Conservation (phyloP, 2,797 vertebrate genomes). For the Silurus lanzhouensis region DNA sequence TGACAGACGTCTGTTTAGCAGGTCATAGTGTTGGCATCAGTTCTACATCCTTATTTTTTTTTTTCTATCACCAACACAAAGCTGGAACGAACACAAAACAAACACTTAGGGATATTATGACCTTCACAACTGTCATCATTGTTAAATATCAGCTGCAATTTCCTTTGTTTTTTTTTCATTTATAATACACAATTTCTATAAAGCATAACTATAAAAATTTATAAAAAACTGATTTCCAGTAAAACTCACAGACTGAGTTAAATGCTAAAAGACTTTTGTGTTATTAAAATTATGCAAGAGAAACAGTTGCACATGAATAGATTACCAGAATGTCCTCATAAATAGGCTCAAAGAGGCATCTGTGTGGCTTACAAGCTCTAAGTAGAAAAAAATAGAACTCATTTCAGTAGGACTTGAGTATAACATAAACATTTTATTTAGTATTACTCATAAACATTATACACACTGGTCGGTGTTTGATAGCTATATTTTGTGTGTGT, state of each 20-base stretch:
- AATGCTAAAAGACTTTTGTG: constrained; percentile 75
- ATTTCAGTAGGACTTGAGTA: constrained; percentile 7
- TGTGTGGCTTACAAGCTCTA: constrained; percentile 30
- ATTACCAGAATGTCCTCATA: constrained; percentile 69
- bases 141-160: constrained; percentile 40
- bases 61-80: constrained; percentile 24
- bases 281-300: constrained; percentile 75
- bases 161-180: background rate
- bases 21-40: background rate
- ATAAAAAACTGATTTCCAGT: constrained; percentile 62
- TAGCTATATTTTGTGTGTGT: background rate
- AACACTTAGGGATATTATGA: constrained; percentile 44
- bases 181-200: constrained; percentile 57
- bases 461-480: background rate
- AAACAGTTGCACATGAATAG: constrained; percentile 72
- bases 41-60: constrained; percentile 15
- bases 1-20: constrained; percentile 58
- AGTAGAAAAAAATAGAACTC: constrained; percentile 29
- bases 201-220: constrained; percentile 48
- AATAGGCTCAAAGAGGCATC: constrained; percentile 68
- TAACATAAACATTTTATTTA: background rate
- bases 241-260: constrained; percentile 74
- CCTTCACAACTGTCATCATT: constrained; percentile 38
- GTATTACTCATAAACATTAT: background rate
- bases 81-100: constrained; percentile 19